These are phyloP conservation scores for Porites rus DNA, from an alignment of 92 coral and sea anemone species.

Conservation along the genomic window DNA sequence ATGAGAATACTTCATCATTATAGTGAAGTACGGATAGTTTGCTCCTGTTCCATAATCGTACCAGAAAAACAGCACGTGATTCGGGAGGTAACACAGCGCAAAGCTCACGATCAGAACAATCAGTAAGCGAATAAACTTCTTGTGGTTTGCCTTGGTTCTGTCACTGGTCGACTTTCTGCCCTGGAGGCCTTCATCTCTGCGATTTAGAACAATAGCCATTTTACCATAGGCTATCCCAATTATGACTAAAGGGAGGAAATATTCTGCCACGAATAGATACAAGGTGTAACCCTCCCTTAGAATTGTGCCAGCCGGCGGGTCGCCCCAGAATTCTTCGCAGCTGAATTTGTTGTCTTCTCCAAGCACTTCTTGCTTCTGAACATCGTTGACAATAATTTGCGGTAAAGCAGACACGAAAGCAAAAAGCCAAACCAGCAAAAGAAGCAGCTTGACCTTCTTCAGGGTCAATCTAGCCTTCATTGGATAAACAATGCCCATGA, in stretches of 20 bases:
- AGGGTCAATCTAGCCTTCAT: conserved; percentile 86
- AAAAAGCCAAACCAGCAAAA: conserved; percentile 79
- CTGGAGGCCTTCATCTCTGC: conserved; percentile 74
- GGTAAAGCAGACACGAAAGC: conserved; percentile 85
- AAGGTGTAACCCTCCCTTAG: conserved; percentile 79
- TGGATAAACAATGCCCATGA: conserved; percentile 89
- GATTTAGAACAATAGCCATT: conserved; percentile 81
- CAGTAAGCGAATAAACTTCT: conserved; percentile 87
- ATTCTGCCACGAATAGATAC: conserved; percentile 81
- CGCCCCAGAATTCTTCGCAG: conserved; percentile 84
- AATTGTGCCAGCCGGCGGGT: conserved; percentile 29
- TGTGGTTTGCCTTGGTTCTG: conserved; percentile 79
- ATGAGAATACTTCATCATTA: conserved; percentile 94
- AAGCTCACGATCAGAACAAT: conserved; percentile 89
- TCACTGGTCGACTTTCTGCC: conserved; percentile 71
- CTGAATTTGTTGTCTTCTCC: conserved; percentile 75
- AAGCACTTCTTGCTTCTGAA: conserved; percentile 43
- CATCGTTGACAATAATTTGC: conserved; percentile 69
- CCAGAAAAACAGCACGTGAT: conserved; percentile 97
- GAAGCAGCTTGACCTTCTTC: conserved; percentile 74
- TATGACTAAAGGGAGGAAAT: conserved; percentile 75
- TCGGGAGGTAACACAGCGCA: conserved; percentile 94
- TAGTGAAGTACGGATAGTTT: conserved; percentile 80
- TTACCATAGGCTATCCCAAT: conserved; percentile 82
- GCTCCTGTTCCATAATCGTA: conserved; percentile 88